phyloP scores from a whole-genome alignment of 2,888 invertebrate genomes.

The Mamestra brassicae region DNA sequence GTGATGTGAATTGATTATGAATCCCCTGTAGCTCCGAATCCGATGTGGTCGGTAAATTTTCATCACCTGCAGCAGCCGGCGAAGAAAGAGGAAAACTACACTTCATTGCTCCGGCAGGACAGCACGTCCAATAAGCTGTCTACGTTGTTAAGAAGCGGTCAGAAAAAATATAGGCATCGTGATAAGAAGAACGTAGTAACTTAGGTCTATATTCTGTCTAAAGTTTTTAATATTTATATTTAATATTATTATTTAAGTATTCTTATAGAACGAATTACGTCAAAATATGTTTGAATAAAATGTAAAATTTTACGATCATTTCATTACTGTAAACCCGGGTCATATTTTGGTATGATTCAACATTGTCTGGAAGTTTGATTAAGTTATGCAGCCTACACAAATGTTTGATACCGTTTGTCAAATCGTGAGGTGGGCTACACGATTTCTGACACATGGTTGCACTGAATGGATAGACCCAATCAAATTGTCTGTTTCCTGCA shows the following conservation, averaged over 20 bases:
- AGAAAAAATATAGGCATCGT: no score
- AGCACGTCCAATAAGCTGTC: no score
- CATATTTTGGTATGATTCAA: background rate
- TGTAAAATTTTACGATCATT: no score
- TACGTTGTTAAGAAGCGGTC: no score
- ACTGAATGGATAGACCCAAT: background rate
- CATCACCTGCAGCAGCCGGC: no score
- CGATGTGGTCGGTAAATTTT: no score
- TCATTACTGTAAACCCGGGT: background rate
- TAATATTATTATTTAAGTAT: background rate
- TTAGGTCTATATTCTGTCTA: no score
- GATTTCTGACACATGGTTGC: background rate
- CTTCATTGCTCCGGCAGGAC: no score
- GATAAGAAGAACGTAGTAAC: background rate
- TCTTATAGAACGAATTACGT: background rate
- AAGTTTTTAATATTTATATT: background rate
- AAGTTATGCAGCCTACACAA: background rate
- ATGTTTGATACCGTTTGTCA: background rate
- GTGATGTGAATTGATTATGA: no score
- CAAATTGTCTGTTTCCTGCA: background rate
- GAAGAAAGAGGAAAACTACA: no score
- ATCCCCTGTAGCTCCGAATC: no score
- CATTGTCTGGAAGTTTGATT: background rate
- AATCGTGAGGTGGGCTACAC: background rate
- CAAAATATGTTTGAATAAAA: background rate